A percentile compares a stretch with the other conserved stretches of the same genome.
These are phyloP conservation scores for Lasioglossum zephyrum DNA, from an alignment of 2,888 invertebrate species.

Conservation along the genomic window DNA sequence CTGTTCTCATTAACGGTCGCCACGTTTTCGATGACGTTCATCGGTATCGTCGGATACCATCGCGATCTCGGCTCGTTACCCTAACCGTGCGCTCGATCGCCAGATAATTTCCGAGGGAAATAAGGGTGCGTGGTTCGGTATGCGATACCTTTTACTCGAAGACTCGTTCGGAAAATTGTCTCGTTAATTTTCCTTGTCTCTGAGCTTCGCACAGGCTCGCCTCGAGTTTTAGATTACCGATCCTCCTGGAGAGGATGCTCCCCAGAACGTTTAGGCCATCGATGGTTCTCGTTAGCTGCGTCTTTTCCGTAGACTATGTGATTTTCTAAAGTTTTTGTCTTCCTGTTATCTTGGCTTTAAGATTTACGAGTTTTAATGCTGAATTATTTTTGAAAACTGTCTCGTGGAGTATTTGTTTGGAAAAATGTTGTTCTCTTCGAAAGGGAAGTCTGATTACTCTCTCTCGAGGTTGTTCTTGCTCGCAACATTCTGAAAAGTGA, in stretches of 20 bases:
- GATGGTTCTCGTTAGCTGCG: background rate
- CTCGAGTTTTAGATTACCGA: background rate
- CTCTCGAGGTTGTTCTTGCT: background rate
- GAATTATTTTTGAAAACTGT: background rate
- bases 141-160: background rate
- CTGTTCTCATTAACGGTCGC: conserved; percentile 38
- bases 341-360: too few species aligned
- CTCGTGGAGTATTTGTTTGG: background rate
- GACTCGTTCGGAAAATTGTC: background rate
- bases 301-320: background rate
- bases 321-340: background rate
- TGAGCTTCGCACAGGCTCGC: background rate
- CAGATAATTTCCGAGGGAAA: conserved; percentile 38
- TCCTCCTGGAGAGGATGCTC: background rate
- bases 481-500: background rate
- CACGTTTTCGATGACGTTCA: conserved; percentile 31
- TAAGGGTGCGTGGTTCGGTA: conserved; percentile 13
- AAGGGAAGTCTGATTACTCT: background rate
- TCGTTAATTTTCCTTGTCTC: background rate
- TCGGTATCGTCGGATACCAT: conserved; percentile 45
- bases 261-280: background rate
- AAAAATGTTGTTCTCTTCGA: background rate
- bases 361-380: background rate
- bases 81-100: conserved; percentile 13
- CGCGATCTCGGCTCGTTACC: conserved; percentile 16